Evolutionary conservation across 2,113 vertebrate species (phyloP), one percentile per base, ranked within the genome.

Genomic region (Corythornis vintsioides): DNA sequence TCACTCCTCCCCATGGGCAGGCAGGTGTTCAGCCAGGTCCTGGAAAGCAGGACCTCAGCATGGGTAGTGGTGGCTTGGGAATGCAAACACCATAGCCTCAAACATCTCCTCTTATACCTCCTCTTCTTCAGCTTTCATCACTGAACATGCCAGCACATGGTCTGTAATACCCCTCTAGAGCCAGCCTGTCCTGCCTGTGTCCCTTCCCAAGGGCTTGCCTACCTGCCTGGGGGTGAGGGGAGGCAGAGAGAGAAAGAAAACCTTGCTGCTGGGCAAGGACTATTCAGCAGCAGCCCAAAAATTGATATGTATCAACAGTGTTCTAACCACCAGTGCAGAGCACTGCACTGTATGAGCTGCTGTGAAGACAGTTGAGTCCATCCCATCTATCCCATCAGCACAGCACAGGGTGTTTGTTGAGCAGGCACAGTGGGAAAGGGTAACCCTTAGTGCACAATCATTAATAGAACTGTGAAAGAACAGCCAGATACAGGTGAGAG

Each of bases 41-140:
- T 67, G 38, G 11, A 67, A 64, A 48, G 10, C 13, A 35, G 33
- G 22, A 20, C 5, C 52, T 18, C 7, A 1, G 38, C 2, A 4
- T 0, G 0, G 0, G 1, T 9, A 52, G 13, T 0, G 0, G 3
- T 24, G 7, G 31, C 22, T 59, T 67, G 21, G n/a, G 17, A 84
- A 81, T 25, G 31, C 4, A 28, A 47, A 77, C 3, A 1, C 18
- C 20, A 10, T 45, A 8, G 15, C 7, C 45, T 29, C 17, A 18
- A 56, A n/a, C 29, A 8, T 18, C 4, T 15, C 10, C 55, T 18
- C 55, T 56, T n/a, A 17, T 16, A 31, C 55, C 55, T 31, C 55
- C 29, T 29, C n/a, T 56, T 17, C 55, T 29, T 29, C 29, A 56
- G 29, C 29, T 20, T 56, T n/a, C n/a, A n/a, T 56, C 19, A 11